Evolutionary conservation across 2,113 vertebrate species (phyloP).

Genomic region (Gnathonemus echidnorhynchus): DNA sequence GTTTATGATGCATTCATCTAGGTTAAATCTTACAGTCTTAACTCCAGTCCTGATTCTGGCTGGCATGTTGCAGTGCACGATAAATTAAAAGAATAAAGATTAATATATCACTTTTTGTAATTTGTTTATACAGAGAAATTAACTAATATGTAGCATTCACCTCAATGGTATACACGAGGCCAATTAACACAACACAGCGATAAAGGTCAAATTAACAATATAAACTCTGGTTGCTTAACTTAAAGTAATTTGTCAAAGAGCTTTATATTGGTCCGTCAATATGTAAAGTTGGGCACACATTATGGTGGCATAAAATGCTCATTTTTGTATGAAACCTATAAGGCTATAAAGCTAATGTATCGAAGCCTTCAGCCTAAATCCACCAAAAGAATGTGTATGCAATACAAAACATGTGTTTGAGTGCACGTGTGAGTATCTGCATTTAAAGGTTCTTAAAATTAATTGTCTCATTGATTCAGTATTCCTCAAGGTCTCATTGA

Average conservation of each 20-base stretch:
- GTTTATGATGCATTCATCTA: neutral
- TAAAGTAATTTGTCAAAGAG: neutral
- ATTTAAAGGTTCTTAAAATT: neutral
- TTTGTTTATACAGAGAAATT: neutral
- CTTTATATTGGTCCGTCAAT: neutral
- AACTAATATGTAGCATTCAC: neutral
- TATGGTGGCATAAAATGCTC: neutral
- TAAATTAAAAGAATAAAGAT: neutral
- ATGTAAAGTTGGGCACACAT: neutral
- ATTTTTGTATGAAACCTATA: neutral
- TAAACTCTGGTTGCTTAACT: neutral
- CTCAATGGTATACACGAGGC: neutral
- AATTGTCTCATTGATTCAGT: neutral
- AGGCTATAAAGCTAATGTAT: neutral
- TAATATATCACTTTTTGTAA: neutral
- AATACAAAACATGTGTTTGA: neutral
- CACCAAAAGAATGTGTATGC: neutral
- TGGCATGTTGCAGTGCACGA: neutral
- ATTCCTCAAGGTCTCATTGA: neutral
- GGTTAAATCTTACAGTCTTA: neutral
- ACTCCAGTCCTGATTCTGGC: neutral
- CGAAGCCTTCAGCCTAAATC: neutral
- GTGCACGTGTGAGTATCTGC: neutral
- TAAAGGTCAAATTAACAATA: neutral
- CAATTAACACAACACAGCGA: neutral